Percentiles rank a stretch among this genome's conserved stretches.
These are phyloP conservation scores for Trachelus stipa DNA, from an alignment of 2,888 invertebrate genomes.

Conservation along the genomic window DNA sequence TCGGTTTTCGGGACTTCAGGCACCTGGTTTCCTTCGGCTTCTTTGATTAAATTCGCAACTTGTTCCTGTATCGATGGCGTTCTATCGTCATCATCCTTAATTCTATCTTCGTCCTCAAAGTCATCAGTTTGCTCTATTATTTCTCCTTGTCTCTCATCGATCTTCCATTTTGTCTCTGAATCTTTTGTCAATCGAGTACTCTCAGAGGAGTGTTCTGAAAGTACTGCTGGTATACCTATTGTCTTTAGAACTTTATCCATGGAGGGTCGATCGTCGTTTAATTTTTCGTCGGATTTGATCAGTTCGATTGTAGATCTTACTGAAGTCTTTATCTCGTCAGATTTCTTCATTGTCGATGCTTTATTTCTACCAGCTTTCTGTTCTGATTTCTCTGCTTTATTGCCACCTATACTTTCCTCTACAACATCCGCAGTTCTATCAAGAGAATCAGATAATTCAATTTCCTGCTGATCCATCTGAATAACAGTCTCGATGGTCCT, in stretches of 20 bases:
- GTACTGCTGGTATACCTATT: not conserved
- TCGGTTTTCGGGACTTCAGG: not conserved
- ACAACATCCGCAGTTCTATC: constrained; percentile 6
- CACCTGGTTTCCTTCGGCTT: not conserved
- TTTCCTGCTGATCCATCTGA: constrained; percentile 39
- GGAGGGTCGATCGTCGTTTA: not conserved
- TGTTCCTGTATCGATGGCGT: constrained; percentile 1
- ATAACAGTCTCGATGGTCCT: constrained; percentile 21
- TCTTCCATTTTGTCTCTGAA: not conserved
- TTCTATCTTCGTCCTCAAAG: constrained; percentile 8
- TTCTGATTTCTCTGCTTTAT: not conserved
- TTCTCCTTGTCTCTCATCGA: constrained; percentile 6
- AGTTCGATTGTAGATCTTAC: not conserved
- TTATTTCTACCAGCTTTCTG: not conserved
- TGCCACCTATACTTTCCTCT: not conserved
- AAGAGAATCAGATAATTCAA: constrained; percentile 41
- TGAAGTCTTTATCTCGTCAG: constrained; percentile 5
- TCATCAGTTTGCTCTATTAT: constrained; percentile 8
- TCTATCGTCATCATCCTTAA: not conserved
- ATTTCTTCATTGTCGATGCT: not conserved
- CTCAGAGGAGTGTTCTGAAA: not conserved
- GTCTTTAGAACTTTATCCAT: not conserved
- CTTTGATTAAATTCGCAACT: not conserved
- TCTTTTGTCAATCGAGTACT: not conserved
- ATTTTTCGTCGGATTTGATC: constrained; percentile 5